Conservation (phyloP, 1,140 invertebrate species). For the Adelges cooleyi region DNA sequence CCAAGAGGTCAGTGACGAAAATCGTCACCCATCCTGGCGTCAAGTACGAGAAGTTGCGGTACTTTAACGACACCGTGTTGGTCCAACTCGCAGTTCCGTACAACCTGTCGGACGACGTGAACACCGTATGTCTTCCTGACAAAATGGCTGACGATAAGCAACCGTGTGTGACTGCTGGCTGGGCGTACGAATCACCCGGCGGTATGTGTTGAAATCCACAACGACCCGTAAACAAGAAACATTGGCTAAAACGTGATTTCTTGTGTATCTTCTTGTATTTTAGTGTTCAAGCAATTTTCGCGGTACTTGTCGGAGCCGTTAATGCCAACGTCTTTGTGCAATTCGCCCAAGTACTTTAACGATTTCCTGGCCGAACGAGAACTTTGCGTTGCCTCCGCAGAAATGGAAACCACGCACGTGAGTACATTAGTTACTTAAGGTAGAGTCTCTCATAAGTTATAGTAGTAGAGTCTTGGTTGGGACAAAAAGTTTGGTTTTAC, state of each 20-base stretch:
- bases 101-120: conserved; percentile 43
- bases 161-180: conserved; percentile 48
- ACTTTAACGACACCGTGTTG: conserved; percentile 47
- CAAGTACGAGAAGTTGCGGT: conserved; percentile 49
- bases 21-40: conserved; percentile 49
- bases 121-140: conserved; percentile 44
- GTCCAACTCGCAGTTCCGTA: conserved; percentile 44
- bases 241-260: too few species aligned
- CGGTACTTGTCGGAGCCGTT: conserved; percentile 43
- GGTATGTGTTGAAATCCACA: conserved; percentile 29
- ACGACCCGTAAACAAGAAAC: too few species aligned
- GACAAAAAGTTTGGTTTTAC: too few species aligned
- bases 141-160: conserved; percentile 41
- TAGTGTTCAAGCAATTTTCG: conserved; percentile 23
- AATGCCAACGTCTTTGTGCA: conserved; percentile 45
- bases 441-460: too few species aligned
- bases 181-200: conserved; percentile 42
- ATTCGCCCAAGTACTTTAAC: conserved; percentile 49
- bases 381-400: conserved; percentile 41
- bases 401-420: conserved; percentile 6
- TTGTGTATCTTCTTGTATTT: not conserved
- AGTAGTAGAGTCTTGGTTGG: too few species aligned
- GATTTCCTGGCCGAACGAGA: conserved; percentile 44
- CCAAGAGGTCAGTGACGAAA: conserved; percentile 36
- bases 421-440: too few species aligned